A percentile compares a stretch with the other conserved stretches of the same genome.
Evolutionary conservation across 2,888 invertebrate genomes (phyloP).

Genomic region (Amblyteles armatorius): DNA sequence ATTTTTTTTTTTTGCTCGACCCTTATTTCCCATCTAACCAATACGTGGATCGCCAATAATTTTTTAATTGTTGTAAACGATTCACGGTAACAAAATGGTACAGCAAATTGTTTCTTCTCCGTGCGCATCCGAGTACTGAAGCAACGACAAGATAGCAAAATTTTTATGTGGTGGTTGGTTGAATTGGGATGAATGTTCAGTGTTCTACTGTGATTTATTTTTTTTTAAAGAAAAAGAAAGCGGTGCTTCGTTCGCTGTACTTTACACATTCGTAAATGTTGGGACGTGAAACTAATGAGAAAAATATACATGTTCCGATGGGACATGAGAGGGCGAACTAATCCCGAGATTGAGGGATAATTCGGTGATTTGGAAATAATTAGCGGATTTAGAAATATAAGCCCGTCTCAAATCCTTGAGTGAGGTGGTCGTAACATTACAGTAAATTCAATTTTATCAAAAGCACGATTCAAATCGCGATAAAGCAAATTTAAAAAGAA

Average conservation of each 20-base stretch:
- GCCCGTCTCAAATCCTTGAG: too few relatives aligned
- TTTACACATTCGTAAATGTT: not conserved
- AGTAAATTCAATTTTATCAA: too few relatives aligned
- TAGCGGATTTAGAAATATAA: too few relatives aligned
- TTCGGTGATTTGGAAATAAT: too few relatives aligned
- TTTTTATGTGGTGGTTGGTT: slow-evolving; percentile 63
- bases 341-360: slow-evolving; percentile 13
- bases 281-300: slow-evolving; percentile 48
- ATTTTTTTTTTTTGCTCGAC: not conserved
- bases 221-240: not conserved
- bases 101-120: not conserved
- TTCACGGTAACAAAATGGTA: not conserved
- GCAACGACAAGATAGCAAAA: not conserved
- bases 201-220: slow-evolving; percentile 49
- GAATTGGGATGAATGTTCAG: slow-evolving; percentile 60
- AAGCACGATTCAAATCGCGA: too few relatives aligned
- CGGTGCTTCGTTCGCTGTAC: not conserved
- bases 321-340: slow-evolving; percentile 1
- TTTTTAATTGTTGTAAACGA: not conserved
- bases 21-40: not conserved
- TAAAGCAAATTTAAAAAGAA: too few relatives aligned
- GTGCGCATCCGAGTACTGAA: slow-evolving; percentile 31
- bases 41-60: not conserved
- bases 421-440: too few relatives aligned
- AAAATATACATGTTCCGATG: not conserved